Conservation (phyloP, 53 echinoderm and acorn worm genomes). For the Actinopyga echinites region DNA sequence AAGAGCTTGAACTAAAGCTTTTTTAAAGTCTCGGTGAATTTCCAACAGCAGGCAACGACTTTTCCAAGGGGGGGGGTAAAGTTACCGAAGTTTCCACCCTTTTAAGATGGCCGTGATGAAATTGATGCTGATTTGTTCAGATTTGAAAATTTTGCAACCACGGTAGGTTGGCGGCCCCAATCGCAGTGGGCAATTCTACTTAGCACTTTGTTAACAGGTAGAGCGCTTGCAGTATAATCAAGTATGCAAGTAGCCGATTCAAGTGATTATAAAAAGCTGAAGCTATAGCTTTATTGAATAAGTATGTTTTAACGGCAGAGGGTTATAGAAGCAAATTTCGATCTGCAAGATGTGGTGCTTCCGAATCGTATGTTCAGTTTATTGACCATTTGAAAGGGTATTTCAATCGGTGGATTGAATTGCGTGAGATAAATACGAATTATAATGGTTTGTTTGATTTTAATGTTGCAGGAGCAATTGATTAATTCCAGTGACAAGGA, state of each 20-base stretch:
- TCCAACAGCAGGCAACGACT: background rate
- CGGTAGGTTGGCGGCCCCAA: slow-evolving; percentile 58
- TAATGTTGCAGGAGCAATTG: slow-evolving; percentile 43
- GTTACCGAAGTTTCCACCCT: slow-evolving; percentile 51
- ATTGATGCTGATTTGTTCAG: slow-evolving; percentile 62
- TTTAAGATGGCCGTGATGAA: slow-evolving; percentile 65
- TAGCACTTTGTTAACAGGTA: slow-evolving; percentile 66
- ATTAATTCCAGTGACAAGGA: background rate
- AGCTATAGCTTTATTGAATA: slow-evolving; percentile 45
- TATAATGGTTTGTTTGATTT: slow-evolving; percentile 50
- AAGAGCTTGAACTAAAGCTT: no score
- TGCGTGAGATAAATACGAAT: background rate
- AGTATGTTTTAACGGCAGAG: slow-evolving; percentile 57
- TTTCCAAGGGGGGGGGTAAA: no score
- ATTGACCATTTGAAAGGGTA: slow-evolving; percentile 41
- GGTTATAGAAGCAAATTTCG: slow-evolving; percentile 64
- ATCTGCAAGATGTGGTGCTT: slow-evolving; percentile 31
- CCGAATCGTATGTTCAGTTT: slow-evolving; percentile 57
- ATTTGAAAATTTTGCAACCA: slow-evolving; percentile 63
- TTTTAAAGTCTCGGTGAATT: background rate
- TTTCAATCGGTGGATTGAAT: slow-evolving; percentile 64
- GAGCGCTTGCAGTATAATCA: slow-evolving; percentile 63
- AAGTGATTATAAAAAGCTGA: slow-evolving; percentile 40
- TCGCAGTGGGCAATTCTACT: slow-evolving; percentile 54
- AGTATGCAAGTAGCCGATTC: slow-evolving; percentile 44